Conservation (phyloP, 2,797 vertebrate genomes). For the Poeciliopsis turneri region DNA sequence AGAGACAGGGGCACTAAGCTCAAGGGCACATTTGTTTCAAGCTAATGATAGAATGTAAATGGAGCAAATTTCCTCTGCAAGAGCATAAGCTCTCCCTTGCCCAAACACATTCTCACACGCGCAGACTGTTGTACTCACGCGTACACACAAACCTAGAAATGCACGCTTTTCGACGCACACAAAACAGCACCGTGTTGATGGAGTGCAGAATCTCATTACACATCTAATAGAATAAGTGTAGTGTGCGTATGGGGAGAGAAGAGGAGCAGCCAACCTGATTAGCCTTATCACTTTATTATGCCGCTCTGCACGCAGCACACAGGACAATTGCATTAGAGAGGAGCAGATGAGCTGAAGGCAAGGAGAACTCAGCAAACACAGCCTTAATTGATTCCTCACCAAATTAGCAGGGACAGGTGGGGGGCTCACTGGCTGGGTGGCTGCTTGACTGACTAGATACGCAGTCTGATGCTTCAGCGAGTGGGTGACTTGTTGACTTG, state of each 20-base stretch:
- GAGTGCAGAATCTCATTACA: slow-evolving; percentile 97
- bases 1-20: slow-evolving; percentile 80
- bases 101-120: slow-evolving; percentile 45
- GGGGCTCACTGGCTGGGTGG: slow-evolving; percentile 64
- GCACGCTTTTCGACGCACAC: slow-evolving; percentile 45
- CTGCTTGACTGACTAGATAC: slow-evolving; percentile 65
- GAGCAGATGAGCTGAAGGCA: slow-evolving; percentile 92
- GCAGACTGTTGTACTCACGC: slow-evolving; percentile 40
- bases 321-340: slow-evolving; percentile 98
- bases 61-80: slow-evolving; percentile 86
- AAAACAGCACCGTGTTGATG: slow-evolving; percentile 81
- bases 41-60: slow-evolving; percentile 98
- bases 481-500: slow-evolving; percentile 67
- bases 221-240: slow-evolving; percentile 98
- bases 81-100: slow-evolving; percentile 75
- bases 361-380: slow-evolving; percentile 85
- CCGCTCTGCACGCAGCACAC: slow-evolving; percentile 90
- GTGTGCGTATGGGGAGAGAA: slow-evolving; percentile 90
- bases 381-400: slow-evolving; percentile 86
- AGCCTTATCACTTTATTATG: slow-evolving; percentile 98
- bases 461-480: slow-evolving; percentile 43
- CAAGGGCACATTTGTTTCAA: slow-evolving; percentile 93
- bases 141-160: slow-evolving; percentile 43
- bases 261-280: slow-evolving; percentile 90
- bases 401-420: slow-evolving; percentile 86